phyloP scores from a whole-genome alignment of 2,113 vertebrate genomes.

The Scolopax mira region DNA sequence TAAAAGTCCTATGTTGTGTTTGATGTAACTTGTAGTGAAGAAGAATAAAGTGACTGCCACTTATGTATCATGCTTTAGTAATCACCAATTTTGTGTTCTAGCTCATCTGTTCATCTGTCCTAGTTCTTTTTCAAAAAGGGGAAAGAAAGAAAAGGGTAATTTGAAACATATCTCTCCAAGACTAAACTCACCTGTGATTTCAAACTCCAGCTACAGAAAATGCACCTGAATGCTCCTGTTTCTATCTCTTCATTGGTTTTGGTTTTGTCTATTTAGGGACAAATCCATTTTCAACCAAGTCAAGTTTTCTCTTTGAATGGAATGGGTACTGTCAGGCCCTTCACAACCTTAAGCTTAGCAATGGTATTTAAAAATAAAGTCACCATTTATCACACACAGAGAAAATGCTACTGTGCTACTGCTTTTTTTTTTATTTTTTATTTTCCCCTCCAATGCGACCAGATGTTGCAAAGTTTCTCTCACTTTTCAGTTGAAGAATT shows the following conservation, averaged over 20 bases:
- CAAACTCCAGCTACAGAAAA: not conserved
- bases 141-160: not conserved
- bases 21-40: not conserved
- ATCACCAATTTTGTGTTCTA: not conserved
- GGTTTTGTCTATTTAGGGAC: not conserved
- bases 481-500: not conserved
- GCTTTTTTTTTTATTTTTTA: not conserved
- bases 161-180: not conserved
- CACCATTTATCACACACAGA: not conserved
- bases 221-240: not conserved
- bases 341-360: not conserved
- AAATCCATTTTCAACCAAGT: not conserved
- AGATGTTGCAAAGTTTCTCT: not conserved
- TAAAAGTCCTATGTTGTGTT: not conserved
- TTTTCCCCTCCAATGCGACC: fast-evolving
- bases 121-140: not conserved
- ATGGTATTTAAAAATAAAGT: not conserved
- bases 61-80: not conserved
- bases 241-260: not conserved
- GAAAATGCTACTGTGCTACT: not conserved
- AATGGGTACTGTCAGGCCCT: not conserved
- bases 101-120: not conserved
- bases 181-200: not conserved
- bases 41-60: not conserved
- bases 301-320: not conserved